Evolutionary conservation across 2,113 vertebrate genomes (phyloP).

Genomic region (Ptyas mucosa): DNA sequence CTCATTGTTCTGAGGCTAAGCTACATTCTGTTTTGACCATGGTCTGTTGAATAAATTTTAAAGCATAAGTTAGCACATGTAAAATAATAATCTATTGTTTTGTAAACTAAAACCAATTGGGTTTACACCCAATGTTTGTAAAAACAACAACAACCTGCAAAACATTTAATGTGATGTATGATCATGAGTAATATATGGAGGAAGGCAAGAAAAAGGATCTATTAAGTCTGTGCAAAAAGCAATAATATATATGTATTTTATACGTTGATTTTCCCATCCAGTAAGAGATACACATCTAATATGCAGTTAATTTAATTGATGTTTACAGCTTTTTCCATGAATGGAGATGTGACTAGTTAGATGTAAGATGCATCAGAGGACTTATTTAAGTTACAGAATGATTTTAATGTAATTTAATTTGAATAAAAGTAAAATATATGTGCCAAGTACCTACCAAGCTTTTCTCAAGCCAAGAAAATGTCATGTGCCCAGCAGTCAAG

Average conservation of each 20-base stretch:
- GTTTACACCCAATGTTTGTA: background rate
- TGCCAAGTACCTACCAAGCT: conserved; percentile 8
- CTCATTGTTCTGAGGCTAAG: background rate
- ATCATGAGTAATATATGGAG: background rate
- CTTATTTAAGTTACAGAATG: conserved; percentile 4
- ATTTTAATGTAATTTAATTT: conserved; percentile 10
- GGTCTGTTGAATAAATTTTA: background rate
- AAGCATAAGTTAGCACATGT: background rate
- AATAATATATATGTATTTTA: background rate
- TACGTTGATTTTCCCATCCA: background rate
- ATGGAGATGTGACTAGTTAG: background rate
- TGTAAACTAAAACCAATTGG: background rate
- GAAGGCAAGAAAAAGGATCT: background rate
- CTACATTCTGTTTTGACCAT: background rate
- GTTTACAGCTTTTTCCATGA: background rate
- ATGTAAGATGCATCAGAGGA: background rate
- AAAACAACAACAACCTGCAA: background rate
- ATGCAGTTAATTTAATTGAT: background rate
- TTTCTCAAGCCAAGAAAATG: background rate
- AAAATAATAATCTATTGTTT: background rate
- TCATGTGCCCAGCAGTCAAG: background rate
- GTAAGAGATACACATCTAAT: background rate
- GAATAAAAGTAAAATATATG: background rate
- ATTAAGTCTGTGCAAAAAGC: background rate
- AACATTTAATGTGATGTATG: background rate